A percentile compares a stretch with the other conserved stretches of the same genome.
Evolutionary conservation across 2,797 vertebrate species (phyloP).

Genomic region (Lepilemur ruficaudatus): DNA sequence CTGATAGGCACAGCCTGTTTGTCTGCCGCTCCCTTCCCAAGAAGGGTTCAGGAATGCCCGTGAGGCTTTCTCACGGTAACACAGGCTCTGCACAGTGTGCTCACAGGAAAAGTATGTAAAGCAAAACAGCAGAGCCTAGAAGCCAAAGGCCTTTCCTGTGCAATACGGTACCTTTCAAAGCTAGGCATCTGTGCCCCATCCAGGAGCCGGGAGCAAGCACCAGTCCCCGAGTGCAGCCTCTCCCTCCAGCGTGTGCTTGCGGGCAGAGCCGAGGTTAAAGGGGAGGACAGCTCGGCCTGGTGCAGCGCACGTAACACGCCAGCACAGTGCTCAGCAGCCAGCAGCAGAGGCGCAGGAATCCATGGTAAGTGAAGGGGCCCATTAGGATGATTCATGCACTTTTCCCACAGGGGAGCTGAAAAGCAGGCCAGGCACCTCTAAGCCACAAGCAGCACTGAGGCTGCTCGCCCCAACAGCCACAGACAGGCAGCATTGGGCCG

Average conservation of each 20-base stretch:
- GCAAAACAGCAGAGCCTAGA: background rate
- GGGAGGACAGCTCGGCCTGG: background rate
- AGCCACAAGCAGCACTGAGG: background rate
- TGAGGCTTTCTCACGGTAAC: slow-evolving; percentile 53
- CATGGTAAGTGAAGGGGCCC: background rate
- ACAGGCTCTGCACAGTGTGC: background rate
- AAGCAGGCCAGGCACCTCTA: background rate
- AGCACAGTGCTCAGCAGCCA: background rate
- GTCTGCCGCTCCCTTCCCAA: background rate
- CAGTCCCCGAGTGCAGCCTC: no score
- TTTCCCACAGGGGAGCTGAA: background rate
- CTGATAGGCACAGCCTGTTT: background rate
- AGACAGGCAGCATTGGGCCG: background rate
- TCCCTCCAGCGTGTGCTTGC: background rate
- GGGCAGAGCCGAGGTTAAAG: background rate
- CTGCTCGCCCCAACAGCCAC: background rate
- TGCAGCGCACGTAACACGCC: background rate
- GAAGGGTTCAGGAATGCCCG: background rate
- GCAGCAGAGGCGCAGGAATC: background rate
- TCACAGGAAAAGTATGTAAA: slow-evolving; percentile 56
- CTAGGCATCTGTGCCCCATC: background rate
- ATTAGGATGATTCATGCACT: slow-evolving; percentile 40
- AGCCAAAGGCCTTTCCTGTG: background rate
- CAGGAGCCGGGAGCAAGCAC: background rate
- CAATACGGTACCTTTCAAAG: background rate